Evolutionary conservation across 1,140 invertebrate species (phyloP).

Genomic region (Artemia franciscana): DNA sequence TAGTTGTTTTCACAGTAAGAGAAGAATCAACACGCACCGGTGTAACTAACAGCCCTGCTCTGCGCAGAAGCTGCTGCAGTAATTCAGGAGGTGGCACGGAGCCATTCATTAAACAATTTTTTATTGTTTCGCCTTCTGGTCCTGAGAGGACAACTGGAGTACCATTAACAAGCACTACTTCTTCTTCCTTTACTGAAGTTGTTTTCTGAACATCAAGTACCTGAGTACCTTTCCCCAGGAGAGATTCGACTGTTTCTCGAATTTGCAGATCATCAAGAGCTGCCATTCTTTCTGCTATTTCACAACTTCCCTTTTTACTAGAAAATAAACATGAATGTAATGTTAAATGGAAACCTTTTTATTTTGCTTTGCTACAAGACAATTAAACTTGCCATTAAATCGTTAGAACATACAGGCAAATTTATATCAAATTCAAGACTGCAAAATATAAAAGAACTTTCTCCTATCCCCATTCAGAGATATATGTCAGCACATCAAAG

Average conservation of each 20-base stretch:
- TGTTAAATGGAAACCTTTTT: too few relatives aligned
- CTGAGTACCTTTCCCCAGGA: conserved; percentile 44
- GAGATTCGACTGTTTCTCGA: conserved; percentile 47
- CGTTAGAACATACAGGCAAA: too few relatives aligned
- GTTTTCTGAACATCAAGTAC: conserved; percentile 51
- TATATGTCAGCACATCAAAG: too few relatives aligned
- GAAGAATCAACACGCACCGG: conserved; percentile 45
- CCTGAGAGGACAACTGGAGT: conserved; percentile 40
- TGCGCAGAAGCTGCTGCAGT: conserved; percentile 40
- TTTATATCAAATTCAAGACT: too few relatives aligned
- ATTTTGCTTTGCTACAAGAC: too few relatives aligned
- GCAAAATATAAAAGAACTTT: too few relatives aligned
- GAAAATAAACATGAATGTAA: too few relatives aligned
- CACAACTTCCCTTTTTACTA: too few relatives aligned
- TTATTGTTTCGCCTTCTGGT: conserved; percentile 39
- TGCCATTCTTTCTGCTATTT: conserved; percentile 13
- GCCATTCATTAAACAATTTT: conserved; percentile 39
- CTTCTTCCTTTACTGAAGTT: conserved; percentile 41
- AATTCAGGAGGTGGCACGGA: conserved; percentile 38
- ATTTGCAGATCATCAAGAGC: conserved; percentile 45
- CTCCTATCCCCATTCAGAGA: too few relatives aligned
- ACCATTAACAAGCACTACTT: conserved; percentile 46
- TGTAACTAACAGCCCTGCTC: conserved; percentile 37
- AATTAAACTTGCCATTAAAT: too few relatives aligned
- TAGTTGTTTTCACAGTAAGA: conserved; percentile 41